Conservation (phyloP, 1,140 invertebrate genomes). For the Listronotus oregonensis region DNA sequence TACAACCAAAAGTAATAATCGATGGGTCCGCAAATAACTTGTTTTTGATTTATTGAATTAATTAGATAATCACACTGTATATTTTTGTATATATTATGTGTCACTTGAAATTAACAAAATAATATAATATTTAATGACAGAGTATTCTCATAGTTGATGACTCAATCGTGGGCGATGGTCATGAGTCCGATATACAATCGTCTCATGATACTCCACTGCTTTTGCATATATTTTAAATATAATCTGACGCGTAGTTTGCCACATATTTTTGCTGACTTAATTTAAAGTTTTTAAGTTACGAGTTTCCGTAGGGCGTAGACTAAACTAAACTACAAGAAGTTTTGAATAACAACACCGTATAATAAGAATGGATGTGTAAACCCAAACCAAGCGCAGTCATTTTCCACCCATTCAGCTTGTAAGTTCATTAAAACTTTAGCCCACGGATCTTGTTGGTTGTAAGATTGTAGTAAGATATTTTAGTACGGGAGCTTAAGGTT, state of each 20-base stretch:
- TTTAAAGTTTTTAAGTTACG: slow-evolving; percentile 5
- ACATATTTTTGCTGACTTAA: slow-evolving; percentile 11
- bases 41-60: too few species aligned
- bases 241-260: background rate
- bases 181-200: too few species aligned
- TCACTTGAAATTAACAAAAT: too few species aligned
- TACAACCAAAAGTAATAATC: too few species aligned
- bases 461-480: background rate
- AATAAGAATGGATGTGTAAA: slow-evolving; percentile 24
- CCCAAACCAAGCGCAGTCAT: slow-evolving; percentile 20
- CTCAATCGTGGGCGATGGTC: too few species aligned
- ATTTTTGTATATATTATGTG: too few species aligned
- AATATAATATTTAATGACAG: too few species aligned
- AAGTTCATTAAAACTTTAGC: slow-evolving; percentile 27
- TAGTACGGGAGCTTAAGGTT: too few species aligned
- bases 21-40: too few species aligned
- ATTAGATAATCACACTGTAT: too few species aligned
- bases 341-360: slow-evolving; percentile 20
- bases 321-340: background rate
- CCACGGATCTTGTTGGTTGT: slow-evolving; percentile 17
- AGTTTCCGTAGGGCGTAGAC: slow-evolving; percentile 2
- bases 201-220: background rate
- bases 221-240: background rate
- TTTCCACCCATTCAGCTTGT: slow-evolving; percentile 25
- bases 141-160: too few species aligned